Percentiles rank a stretch among this genome's conserved stretches.
phyloP scores from a whole-genome alignment of 2,113 vertebrate genomes.

The Guaruba guarouba region DNA sequence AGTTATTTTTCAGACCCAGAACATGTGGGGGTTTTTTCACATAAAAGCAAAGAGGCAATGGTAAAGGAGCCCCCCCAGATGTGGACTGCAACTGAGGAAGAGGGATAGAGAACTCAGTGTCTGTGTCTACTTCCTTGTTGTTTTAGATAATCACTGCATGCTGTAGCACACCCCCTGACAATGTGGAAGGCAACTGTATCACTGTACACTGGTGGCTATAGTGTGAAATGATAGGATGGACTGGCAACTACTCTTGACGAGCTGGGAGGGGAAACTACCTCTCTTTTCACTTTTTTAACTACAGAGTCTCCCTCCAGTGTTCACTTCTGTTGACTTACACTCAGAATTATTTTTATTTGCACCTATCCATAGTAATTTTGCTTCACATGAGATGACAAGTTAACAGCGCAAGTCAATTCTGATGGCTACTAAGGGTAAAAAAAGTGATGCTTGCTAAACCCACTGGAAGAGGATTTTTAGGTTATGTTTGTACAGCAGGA shows the following conservation, averaged over 20 bases:
- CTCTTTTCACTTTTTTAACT: background rate
- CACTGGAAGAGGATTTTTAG: background rate
- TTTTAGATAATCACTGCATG: background rate
- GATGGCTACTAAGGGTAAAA: background rate
- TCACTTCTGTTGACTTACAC: background rate
- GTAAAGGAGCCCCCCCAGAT: background rate
- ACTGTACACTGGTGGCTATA: background rate
- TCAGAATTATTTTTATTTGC: background rate
- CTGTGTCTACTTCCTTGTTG: background rate
- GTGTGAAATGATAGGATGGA: background rate
- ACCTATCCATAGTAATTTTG: background rate
- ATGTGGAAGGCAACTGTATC: background rate
- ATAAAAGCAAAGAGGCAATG: background rate
- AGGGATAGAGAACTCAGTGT: background rate
- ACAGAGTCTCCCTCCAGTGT: background rate
- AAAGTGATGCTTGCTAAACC: background rate
- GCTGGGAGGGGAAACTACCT: background rate
- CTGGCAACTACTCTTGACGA: background rate
- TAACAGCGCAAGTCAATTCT: background rate
- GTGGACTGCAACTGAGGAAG: background rate
- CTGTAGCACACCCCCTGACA: background rate
- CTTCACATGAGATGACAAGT: background rate
- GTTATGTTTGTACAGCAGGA: background rate
- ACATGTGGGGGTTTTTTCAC: background rate
- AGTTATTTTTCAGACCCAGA: background rate